Base-by-base conservation (phyloP, 2,888 invertebrate genomes). In the Leptothorax acervorum region DNA sequence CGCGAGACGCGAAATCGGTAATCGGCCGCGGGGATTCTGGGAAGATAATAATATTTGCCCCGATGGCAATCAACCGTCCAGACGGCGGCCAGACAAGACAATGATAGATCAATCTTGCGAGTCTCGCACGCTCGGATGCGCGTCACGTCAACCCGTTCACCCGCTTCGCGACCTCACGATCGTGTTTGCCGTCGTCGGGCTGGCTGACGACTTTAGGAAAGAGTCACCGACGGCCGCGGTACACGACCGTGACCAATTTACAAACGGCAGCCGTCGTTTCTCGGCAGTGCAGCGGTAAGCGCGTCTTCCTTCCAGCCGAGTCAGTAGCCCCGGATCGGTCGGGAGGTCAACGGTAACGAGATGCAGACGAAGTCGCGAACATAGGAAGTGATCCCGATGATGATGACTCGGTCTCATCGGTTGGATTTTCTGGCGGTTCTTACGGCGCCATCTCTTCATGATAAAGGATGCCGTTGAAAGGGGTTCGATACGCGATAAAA, bases 71-170 rank as follows among this genome's bases (percentile, higher is more conserved):
- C 92, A 93, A 88, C 92, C 91, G 93, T 90, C 94, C 93, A 94
- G 94, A 94, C 94, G 92, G 89, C 90, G 90, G 93, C 93, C 94
- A 94, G 94, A 95, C 94, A 90, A 93, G 92, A 90, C 93, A 94
- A 94, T 94, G 93, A 94, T 93, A 93, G 93, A 94, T 94, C 94
- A 94, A 94, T 94, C 94, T 94, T 94, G 71, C 28, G 35, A 94
- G 94, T 74, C 79, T 94, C 93, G 92, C 91, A 92, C 93, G 92
- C 92, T 90, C 92, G 90, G 92, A 91, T 91, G 91, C 90, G 84
- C 86, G 88, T 85, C 86, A 86, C 87, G 85, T 75, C 70, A 66
- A 68, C 28, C 62, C 82, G 75, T 83, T 62, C 62, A 35, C 60
- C 78, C 65, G 62, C 74, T 74, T 70, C 78, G 55, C 57, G 66